Percentiles rank a stretch among this genome's conserved stretches.
phyloP scores from a whole-genome alignment of 2,888 invertebrate genomes.

The Drepanosiphum platanoidis region DNA sequence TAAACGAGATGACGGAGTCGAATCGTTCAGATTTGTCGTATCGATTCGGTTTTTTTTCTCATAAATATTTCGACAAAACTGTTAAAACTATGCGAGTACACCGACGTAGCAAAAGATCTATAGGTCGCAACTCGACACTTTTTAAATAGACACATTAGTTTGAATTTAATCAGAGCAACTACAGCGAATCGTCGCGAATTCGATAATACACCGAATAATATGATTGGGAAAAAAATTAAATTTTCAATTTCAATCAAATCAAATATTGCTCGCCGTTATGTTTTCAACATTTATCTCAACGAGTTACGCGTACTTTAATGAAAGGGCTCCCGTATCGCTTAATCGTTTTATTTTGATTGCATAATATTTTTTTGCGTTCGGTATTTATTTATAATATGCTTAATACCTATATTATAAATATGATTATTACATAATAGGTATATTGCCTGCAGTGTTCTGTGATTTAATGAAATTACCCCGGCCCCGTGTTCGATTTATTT shows the following conservation, averaged over 20 bases:
- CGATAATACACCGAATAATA: no score
- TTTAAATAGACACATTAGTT: no score
- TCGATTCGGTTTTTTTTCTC: no score
- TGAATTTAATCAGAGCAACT: no score
- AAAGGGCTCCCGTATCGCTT: neutral
- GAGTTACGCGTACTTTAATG: neutral
- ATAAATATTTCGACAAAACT: no score
- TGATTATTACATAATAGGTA: neutral
- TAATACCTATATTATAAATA: neutral
- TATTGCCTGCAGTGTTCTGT: neutral
- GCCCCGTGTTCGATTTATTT: neutral
- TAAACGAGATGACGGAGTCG: no score
- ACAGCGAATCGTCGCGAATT: no score
- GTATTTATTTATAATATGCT: neutral
- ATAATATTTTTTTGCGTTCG: neutral
- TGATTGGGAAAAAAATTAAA: neutral
- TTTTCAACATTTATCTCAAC: neutral
- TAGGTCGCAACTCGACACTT: no score
- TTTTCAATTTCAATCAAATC: neutral
- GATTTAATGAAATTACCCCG: neutral
- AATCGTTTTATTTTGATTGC: neutral
- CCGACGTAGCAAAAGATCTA: no score
- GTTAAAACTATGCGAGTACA: no score
- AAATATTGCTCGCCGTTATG: neutral
- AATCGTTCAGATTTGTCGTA: no score